phyloP scores from a whole-genome alignment of 1,140 invertebrate species.

The Diachasma alloeum region DNA sequence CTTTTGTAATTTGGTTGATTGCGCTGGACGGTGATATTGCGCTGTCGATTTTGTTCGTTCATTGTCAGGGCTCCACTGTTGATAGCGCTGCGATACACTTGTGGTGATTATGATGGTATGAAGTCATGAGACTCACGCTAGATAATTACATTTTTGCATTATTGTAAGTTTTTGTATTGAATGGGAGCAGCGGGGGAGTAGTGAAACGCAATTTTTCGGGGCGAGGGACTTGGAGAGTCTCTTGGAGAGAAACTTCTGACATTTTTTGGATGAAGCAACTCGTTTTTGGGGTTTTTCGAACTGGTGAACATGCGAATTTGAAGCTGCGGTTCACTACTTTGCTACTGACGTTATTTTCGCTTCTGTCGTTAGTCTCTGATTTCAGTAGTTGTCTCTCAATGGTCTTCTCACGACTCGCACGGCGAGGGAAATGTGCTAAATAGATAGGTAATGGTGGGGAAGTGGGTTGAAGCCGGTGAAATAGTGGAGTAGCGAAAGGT shows the following conservation, averaged over 20 bases:
- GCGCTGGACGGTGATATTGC: not conserved
- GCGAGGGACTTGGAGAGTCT: too few relatives aligned
- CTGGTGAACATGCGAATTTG: too few relatives aligned
- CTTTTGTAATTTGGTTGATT: not conserved
- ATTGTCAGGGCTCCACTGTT: slow-evolving; percentile 12
- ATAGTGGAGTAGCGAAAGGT: too few relatives aligned
- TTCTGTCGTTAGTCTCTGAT: slow-evolving; percentile 24
- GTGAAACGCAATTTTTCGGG: too few relatives aligned
- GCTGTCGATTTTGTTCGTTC: not conserved
- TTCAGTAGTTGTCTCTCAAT: not conserved
- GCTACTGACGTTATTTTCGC: not conserved
- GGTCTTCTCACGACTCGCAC: not conserved
- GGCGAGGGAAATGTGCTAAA: not conserved
- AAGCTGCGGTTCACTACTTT: not conserved
- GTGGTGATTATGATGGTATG: not conserved
- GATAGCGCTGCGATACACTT: not conserved
- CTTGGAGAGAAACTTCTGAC: too few relatives aligned
- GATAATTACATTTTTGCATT: not conserved
- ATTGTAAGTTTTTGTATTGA: not conserved
- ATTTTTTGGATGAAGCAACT: too few relatives aligned
- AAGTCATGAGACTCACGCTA: slow-evolving; percentile 28
- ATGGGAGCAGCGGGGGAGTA: too few relatives aligned
- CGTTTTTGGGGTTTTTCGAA: too few relatives aligned
- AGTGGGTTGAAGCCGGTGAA: not conserved
- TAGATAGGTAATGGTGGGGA: not conserved